Conservation (phyloP, 2,113 vertebrate species). For the Spilogale gracilis region DNA sequence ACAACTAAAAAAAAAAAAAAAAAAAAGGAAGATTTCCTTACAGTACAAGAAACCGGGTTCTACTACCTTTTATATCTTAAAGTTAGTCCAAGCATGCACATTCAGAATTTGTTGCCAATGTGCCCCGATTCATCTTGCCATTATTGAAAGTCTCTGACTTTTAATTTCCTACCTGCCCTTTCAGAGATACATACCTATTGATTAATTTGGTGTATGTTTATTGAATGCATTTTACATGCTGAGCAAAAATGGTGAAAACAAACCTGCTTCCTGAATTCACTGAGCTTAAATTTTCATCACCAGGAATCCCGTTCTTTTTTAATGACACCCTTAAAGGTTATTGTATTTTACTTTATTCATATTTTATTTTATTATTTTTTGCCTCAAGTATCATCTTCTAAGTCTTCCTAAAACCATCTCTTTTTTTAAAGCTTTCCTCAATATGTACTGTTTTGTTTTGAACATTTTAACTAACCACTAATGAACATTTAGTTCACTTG, state of each 20-base stretch:
- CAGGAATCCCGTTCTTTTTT: neutral
- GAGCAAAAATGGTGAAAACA: neutral
- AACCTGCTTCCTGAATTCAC: neutral
- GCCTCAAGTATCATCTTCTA: neutral
- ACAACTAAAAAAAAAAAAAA: neutral
- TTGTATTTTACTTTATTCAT: neutral
- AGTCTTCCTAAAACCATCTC: neutral
- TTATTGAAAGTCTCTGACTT: neutral
- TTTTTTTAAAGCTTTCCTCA: neutral
- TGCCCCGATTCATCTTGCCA: neutral
- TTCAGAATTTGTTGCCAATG: neutral
- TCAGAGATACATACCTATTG: neutral
- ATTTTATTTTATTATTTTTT: neutral
- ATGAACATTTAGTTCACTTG: neutral
- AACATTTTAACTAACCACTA: neutral
- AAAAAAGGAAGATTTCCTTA: neutral
- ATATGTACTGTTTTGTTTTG: neutral
- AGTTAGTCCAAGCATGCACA: neutral
- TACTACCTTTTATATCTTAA: neutral
- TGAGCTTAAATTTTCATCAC: neutral
- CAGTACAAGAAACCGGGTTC: neutral
- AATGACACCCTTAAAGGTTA: neutral
- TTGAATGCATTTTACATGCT: neutral
- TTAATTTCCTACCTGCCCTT: neutral
- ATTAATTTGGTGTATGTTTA: neutral